Evolutionary conservation across 2,797 vertebrate genomes (phyloP).

Genomic region (Dromococcyx pavoninus): DNA sequence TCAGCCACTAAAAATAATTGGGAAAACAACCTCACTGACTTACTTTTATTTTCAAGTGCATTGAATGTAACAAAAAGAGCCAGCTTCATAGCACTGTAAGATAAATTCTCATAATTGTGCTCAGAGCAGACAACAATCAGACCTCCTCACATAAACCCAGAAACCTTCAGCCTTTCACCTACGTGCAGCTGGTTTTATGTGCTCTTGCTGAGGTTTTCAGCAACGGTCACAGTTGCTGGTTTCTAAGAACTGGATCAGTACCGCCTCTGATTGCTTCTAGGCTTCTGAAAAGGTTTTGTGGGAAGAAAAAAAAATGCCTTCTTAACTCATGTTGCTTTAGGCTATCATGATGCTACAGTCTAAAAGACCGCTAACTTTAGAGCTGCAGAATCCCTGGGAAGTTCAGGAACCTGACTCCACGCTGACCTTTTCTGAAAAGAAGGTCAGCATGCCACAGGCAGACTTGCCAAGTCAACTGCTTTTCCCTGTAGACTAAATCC

Average conservation of each 20-base stretch:
- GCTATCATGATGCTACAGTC: background rate
- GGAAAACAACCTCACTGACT: background rate
- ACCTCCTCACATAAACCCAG: background rate
- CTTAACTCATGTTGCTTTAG: conserved; percentile 7
- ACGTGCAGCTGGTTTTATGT: background rate
- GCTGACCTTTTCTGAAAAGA: conserved; percentile 42
- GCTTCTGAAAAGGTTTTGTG: background rate
- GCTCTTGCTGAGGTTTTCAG: background rate
- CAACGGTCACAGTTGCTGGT: background rate
- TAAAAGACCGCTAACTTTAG: background rate
- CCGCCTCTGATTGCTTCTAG: background rate
- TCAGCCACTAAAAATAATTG: background rate
- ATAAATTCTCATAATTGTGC: background rate
- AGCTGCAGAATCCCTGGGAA: conserved; percentile 32
- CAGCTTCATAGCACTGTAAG: background rate
- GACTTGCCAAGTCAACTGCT: conserved; percentile 52
- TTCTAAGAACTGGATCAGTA: background rate
- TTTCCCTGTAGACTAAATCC: conserved; percentile 29
- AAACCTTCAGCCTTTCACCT: background rate
- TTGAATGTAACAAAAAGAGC: background rate
- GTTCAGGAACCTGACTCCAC: background rate
- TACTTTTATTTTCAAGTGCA: background rate
- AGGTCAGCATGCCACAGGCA: conserved; percentile 7
- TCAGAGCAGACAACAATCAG: background rate
- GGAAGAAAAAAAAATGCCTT: background rate